Evolutionary conservation across 2,888 invertebrate species (phyloP).

Genomic region (Eupithecia tripunctaria): DNA sequence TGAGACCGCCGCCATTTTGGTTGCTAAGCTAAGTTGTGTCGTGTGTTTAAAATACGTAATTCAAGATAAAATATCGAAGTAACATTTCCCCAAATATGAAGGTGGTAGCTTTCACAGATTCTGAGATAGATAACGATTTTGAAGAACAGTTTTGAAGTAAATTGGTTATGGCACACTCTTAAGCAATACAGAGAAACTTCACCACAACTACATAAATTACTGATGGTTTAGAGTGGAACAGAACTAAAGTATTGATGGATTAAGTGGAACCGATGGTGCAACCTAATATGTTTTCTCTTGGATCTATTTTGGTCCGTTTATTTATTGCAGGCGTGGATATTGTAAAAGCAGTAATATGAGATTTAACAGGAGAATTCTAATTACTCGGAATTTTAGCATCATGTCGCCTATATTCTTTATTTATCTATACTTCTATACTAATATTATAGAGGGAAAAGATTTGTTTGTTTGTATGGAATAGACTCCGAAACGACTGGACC

Average conservation of each 20-base stretch:
- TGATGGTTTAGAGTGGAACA: conserved; percentile 2
- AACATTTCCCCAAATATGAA: too few species aligned
- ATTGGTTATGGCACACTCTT: background rate
- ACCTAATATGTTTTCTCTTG: conserved; percentile 4
- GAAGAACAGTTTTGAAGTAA: background rate
- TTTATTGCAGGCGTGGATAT: background rate
- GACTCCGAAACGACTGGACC: too few species aligned
- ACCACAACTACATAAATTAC: background rate
- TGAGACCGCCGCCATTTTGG: too few species aligned
- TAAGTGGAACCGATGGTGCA: conserved; percentile 5
- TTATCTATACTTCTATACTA: background rate
- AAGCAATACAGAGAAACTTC: background rate
- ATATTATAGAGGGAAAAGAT: too few species aligned
- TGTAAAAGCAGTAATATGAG: background rate
- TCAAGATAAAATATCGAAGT: too few species aligned
- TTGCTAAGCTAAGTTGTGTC: too few species aligned
- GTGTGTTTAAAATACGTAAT: too few species aligned
- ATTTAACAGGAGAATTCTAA: background rate
- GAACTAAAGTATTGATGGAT: background rate
- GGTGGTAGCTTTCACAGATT: too few species aligned
- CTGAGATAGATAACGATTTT: too few species aligned
- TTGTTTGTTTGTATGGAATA: too few species aligned
- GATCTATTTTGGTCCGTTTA: conserved; percentile 3
- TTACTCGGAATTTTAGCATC: background rate
- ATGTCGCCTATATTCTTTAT: background rate